Evolutionary conservation across 2,888 invertebrate species (phyloP).

Genomic region (Eupithecia subumbrata): DNA sequence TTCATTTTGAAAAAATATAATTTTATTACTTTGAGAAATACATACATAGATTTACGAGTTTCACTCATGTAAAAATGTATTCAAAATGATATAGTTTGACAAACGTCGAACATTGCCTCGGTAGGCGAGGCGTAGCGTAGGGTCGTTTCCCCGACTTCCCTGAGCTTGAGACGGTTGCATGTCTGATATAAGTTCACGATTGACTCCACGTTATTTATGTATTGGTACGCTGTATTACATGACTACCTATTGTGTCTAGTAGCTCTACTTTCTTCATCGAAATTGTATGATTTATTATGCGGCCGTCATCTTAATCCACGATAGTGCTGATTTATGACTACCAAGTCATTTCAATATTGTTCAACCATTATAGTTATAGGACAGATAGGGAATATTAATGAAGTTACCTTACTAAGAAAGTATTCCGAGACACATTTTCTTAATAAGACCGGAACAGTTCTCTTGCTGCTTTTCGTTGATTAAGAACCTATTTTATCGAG

Average conservation of each 20-base stretch:
- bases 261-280: conserved; percentile 32
- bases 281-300: conserved; percentile 32
- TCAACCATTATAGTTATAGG: conserved; percentile 9
- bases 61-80: background rate
- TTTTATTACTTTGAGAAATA: background rate
- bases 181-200: conserved; percentile 60
- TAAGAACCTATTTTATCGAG: background rate
- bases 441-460: background rate
- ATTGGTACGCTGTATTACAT: conserved; percentile 61
- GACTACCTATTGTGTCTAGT: conserved; percentile 64
- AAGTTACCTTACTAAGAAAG: background rate
- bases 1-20: background rate
- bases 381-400: conserved; percentile 21
- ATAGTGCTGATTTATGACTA: conserved; percentile 37
- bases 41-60: background rate
- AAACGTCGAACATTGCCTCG: conserved; percentile 35
- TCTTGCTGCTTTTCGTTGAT: background rate
- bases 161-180: conserved; percentile 52
- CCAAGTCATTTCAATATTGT: conserved; percentile 34
- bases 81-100: conserved; percentile 52
- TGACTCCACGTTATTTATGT: conserved; percentile 66
- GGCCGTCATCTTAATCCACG: conserved; percentile 28
- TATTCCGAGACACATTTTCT: background rate
- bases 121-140: conserved; percentile 47
- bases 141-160: conserved; percentile 56